phyloP scores from a whole-genome alignment of 2,113 vertebrate species.

The Pleuronectes platessa region DNA sequence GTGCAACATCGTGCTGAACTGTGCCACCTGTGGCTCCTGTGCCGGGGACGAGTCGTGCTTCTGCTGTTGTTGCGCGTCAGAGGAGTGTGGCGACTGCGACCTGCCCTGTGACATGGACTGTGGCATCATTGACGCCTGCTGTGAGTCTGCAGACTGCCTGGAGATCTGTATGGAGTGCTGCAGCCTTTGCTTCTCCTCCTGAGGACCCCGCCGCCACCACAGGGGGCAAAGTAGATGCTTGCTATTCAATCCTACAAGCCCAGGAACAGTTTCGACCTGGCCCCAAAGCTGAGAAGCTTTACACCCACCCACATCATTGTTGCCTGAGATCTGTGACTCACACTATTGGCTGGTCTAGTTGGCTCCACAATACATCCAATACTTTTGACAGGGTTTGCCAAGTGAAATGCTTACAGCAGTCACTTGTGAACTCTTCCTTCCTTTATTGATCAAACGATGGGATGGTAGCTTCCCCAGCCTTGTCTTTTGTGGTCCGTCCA shows the following conservation, averaged over 20 bases:
- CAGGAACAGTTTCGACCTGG: slow-evolving; percentile 31
- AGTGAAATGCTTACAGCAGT: slow-evolving; percentile 52
- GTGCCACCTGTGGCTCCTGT: slow-evolving; percentile 96
- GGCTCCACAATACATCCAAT: slow-evolving; percentile 43
- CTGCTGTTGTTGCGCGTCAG: slow-evolving; percentile 94
- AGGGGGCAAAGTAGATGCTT: slow-evolving; percentile 16
- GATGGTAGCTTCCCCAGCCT: slow-evolving; percentile 26
- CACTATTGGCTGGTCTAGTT: slow-evolving; percentile 46
- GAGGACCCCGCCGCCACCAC: slow-evolving; percentile 64
- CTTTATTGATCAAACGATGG: slow-evolving; percentile 40
- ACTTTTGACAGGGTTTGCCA: slow-evolving; percentile 52
- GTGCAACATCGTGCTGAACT: slow-evolving; percentile 97
- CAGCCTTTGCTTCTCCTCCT: slow-evolving; percentile 98
- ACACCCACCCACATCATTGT: slow-evolving; percentile 27
- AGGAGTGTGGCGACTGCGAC: slow-evolving; percentile 95
- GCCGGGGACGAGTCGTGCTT: slow-evolving; percentile 92
- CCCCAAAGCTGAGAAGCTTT: slow-evolving; percentile 25
- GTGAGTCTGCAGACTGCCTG: slow-evolving; percentile 98
- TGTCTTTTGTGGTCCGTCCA: slow-evolving; percentile 52
- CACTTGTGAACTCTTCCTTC: slow-evolving; percentile 43
- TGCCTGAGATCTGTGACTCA: slow-evolving; percentile 37
- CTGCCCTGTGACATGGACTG: slow-evolving; percentile 99
- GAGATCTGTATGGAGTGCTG: slow-evolving; percentile 99
- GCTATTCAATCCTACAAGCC: slow-evolving; percentile 25
- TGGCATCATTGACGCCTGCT: slow-evolving; percentile 98